A percentile compares a stretch with the other conserved stretches of the same genome.
Conservation (phyloP, 2,888 invertebrate species). For the Zhuqinia jingwanae region DNA sequence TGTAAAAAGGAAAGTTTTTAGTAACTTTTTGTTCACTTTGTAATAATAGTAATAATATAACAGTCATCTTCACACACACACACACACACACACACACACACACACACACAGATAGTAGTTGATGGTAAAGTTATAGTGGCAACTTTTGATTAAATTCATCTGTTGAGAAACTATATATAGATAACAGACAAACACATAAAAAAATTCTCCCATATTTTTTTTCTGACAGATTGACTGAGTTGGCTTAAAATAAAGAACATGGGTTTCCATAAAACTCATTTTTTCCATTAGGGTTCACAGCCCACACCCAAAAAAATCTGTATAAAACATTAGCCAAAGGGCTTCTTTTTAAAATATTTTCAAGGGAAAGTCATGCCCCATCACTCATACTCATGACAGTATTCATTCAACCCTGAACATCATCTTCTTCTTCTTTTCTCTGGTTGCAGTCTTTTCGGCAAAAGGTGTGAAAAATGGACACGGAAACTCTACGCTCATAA, state of each 20-base stretch:
- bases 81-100: neutral
- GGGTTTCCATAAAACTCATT: neutral
- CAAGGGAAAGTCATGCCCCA: neutral
- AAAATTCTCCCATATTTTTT: too few relatives aligned
- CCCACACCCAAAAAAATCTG: neutral
- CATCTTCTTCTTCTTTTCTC: neutral
- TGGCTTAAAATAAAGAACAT: neutral
- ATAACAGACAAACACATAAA: neutral
- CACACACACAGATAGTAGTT: neutral
- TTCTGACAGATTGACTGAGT: too few relatives aligned
- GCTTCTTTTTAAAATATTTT: neutral
- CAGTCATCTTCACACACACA: neutral
- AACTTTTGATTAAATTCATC: slow-evolving; percentile 44
- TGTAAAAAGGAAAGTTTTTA: slow-evolving; percentile 33
- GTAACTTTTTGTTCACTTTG: too few relatives aligned
- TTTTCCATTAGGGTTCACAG: neutral
- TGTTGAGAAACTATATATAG: too few relatives aligned
- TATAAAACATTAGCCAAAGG: too few relatives aligned
- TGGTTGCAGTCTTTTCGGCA: neutral
- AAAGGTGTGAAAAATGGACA: neutral
- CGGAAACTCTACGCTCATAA: neutral
- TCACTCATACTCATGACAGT: neutral
- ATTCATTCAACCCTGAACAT: neutral
- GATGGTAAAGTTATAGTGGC: neutral
- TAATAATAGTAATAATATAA: neutral